Evolutionary conservation across 2,113 vertebrate species (phyloP).

Genomic region (Rallus limicola): DNA sequence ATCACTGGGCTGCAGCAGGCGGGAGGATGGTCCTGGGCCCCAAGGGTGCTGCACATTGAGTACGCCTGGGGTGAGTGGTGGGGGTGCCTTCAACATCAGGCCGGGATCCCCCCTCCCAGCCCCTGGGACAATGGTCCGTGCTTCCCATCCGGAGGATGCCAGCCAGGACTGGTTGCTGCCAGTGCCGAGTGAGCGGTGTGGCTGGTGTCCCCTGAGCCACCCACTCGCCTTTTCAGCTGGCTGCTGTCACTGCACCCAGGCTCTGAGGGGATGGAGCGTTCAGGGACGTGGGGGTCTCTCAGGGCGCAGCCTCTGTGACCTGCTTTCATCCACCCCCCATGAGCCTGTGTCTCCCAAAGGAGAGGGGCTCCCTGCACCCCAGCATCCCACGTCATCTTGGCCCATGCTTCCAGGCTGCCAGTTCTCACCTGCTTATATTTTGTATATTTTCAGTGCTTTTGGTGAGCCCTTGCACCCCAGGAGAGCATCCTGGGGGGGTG

Average conservation of each 20-base stretch:
- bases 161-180: neutral
- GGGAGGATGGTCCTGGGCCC: neutral
- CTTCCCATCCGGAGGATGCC: neutral
- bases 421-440: neutral
- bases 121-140: neutral
- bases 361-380: too few species aligned
- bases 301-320: neutral
- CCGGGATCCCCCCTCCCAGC: neutral
- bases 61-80: neutral
- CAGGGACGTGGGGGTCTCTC: neutral
- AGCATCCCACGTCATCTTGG: neutral
- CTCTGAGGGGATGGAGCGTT: neutral
- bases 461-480: neutral
- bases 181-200: neutral
- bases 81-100: neutral
- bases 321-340: neutral
- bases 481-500: neutral
- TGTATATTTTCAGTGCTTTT: neutral
- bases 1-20: rapidly evolving
- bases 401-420: rapidly evolving
- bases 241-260: neutral
- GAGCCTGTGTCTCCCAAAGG: too few species aligned
- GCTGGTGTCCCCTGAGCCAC: neutral
- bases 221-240: neutral
- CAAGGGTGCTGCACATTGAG: neutral